Conservation (phyloP, 2,888 invertebrate species). For the Beris chalybata region DNA sequence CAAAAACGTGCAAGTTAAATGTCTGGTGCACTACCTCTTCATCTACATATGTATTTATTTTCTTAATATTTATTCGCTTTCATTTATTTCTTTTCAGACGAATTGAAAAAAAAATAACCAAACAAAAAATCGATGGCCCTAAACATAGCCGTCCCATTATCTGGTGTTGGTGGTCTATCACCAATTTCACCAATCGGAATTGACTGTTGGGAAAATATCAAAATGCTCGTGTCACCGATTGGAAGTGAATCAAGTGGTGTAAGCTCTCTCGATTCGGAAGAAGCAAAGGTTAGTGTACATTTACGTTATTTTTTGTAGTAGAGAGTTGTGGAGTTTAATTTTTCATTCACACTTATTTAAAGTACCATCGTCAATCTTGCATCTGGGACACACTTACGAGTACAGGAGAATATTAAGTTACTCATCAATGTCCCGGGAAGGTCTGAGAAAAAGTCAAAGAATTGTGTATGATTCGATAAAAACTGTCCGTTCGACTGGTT, state of each 20-base stretch:
- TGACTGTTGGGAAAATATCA: slow-evolving; percentile 44
- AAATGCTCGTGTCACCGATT: slow-evolving; percentile 51
- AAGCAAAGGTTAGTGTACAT: slow-evolving; percentile 41
- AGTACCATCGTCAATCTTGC: slow-evolving; percentile 29
- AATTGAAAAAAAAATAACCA: background rate
- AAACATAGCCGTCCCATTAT: slow-evolving; percentile 63
- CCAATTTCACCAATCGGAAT: slow-evolving; percentile 44
- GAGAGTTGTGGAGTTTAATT: background rate
- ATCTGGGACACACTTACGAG: slow-evolving; percentile 33
- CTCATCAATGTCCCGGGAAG: slow-evolving; percentile 24
- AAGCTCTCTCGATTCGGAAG: slow-evolving; percentile 60
- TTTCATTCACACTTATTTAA: background rate
- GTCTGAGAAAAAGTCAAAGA: slow-evolving; percentile 26
- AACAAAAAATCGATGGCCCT: slow-evolving; percentile 58
- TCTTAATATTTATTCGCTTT: background rate
- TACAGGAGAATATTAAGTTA: slow-evolving; percentile 9
- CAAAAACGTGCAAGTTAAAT: too few relatives aligned
- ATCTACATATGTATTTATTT: too few relatives aligned
- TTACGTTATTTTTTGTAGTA: background rate
- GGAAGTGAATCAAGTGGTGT: slow-evolving; percentile 67
- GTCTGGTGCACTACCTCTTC: too few relatives aligned
- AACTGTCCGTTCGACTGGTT: too few relatives aligned
- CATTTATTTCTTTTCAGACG: slow-evolving; percentile 5
- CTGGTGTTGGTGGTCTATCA: slow-evolving; percentile 53
- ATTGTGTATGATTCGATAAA: too few relatives aligned